phyloP scores from a whole-genome alignment of 2,113 vertebrate species.

The Phylloscopus trochilus region DNA sequence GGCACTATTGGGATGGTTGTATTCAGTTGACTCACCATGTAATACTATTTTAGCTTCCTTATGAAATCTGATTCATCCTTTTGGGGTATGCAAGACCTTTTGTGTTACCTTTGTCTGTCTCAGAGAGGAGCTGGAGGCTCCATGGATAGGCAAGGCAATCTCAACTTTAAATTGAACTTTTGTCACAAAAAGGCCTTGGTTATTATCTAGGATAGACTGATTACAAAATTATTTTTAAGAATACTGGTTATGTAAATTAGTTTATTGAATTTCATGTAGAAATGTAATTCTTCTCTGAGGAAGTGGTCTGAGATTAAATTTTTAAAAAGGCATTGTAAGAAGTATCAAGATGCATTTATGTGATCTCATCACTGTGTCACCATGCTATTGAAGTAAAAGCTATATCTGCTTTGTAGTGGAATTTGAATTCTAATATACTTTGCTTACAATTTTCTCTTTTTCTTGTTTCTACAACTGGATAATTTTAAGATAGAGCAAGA shows the following conservation, averaged over 20 bases:
- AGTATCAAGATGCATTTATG: neutral
- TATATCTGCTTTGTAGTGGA: conserved; percentile 21
- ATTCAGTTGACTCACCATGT: neutral
- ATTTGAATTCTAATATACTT: conserved; percentile 38
- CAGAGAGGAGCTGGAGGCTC: neutral
- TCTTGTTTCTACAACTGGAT: conserved; percentile 37
- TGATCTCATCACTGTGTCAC: conserved; percentile 1
- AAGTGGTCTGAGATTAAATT: neutral
- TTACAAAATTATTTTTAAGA: neutral
- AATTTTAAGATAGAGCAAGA: conserved; percentile 37
- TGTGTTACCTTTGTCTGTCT: neutral
- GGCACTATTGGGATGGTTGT: neutral
- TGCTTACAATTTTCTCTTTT: conserved; percentile 22
- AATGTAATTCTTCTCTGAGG: neutral
- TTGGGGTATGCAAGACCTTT: neutral
- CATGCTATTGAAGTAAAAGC: conserved; percentile 49
- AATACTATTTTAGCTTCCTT: neutral
- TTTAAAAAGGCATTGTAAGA: neutral
- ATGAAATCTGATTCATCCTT: neutral
- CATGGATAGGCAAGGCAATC: neutral
- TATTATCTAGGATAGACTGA: neutral
- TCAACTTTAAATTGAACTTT: neutral
- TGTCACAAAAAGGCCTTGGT: neutral
- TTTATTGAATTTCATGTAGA: conserved; percentile 30
- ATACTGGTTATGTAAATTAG: neutral